Percentiles rank a stretch among this genome's conserved stretches.
Evolutionary conservation across 2,888 invertebrate genomes (phyloP).

Genomic region (Megaustenia siamemsis): DNA sequence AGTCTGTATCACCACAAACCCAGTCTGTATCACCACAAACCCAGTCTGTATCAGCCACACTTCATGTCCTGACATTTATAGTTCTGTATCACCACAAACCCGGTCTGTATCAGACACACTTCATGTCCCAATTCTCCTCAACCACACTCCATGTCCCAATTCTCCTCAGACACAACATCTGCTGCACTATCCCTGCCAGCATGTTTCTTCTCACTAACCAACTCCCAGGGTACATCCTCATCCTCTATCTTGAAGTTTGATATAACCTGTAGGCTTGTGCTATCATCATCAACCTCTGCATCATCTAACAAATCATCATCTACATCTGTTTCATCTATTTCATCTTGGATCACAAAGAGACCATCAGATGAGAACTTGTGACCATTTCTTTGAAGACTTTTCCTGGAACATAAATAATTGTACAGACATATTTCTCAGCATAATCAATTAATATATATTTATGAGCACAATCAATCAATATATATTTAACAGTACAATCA

Average conservation of each 20-base stretch:
- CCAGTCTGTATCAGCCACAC: too few relatives aligned
- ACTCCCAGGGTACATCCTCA: too few relatives aligned
- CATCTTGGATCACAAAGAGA: constrained; percentile 10
- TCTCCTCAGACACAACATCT: neutral
- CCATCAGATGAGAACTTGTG: constrained; percentile 6
- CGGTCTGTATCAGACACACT: neutral
- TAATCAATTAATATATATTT: neutral
- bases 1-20: too few relatives aligned
- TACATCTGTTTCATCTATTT: neutral
- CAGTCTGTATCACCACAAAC: too few relatives aligned
- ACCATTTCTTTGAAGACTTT: constrained; percentile 9
- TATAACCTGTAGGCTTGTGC: too few relatives aligned
- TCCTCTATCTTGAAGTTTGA: neutral
- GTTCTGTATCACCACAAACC: neutral
- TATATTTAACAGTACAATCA: neutral
- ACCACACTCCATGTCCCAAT: neutral
- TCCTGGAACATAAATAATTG: constrained; percentile 6
- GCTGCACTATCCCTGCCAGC: neutral
- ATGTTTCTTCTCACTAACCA: neutral
- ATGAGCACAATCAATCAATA: neutral
- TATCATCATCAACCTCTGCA: neutral
- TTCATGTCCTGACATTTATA: too few relatives aligned
- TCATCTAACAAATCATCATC: neutral
- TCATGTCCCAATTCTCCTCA: neutral
- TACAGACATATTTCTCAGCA: neutral